phyloP scores from a whole-genome alignment of 2,888 invertebrate species.

The Bellardia bayeri region DNA sequence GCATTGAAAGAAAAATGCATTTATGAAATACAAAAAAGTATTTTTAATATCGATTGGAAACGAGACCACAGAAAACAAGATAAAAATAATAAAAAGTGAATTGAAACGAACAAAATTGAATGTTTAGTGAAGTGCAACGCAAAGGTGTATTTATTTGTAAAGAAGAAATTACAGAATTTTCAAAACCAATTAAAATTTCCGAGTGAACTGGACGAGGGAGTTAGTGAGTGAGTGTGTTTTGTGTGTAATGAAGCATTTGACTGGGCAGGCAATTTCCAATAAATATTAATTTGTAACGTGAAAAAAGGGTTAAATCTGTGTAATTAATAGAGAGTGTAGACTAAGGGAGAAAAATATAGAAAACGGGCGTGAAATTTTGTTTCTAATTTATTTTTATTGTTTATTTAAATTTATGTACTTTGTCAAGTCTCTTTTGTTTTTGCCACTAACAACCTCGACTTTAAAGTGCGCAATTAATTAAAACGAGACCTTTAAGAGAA shows the following conservation, averaged over 20 bases:
- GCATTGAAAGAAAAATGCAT: slow-evolving; percentile 32
- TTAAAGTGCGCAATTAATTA: slow-evolving; percentile 55
- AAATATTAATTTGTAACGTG: slow-evolving; percentile 15
- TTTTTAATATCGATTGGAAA: slow-evolving; percentile 50
- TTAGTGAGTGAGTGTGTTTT: slow-evolving; percentile 11
- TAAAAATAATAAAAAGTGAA: slow-evolving; percentile 19
- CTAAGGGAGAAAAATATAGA: slow-evolving; percentile 2
- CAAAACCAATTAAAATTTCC: slow-evolving; percentile 55
- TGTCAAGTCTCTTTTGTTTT: not conserved
- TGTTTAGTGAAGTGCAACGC: slow-evolving; percentile 20
- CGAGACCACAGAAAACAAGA: slow-evolving; percentile 20
- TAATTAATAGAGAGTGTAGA: slow-evolving; percentile 10
- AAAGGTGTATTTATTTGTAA: slow-evolving; percentile 8
- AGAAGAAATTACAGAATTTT: slow-evolving; percentile 31
- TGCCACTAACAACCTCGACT: slow-evolving; percentile 17
- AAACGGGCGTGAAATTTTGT: slow-evolving; percentile 56
- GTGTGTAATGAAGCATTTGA: slow-evolving; percentile 61
- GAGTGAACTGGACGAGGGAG: slow-evolving; percentile 1
- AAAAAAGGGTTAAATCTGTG: slow-evolving; percentile 48
- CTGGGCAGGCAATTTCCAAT: slow-evolving; percentile 59
- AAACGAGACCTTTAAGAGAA: slow-evolving; percentile 60
- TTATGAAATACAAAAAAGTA: slow-evolving; percentile 31
- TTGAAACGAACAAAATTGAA: not conserved
- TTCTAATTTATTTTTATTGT: not conserved
- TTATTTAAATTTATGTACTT: slow-evolving; percentile 13